These are phyloP conservation scores for Hipparchia semele DNA, from an alignment of 2,888 invertebrate genomes.

Conservation along the genomic window DNA sequence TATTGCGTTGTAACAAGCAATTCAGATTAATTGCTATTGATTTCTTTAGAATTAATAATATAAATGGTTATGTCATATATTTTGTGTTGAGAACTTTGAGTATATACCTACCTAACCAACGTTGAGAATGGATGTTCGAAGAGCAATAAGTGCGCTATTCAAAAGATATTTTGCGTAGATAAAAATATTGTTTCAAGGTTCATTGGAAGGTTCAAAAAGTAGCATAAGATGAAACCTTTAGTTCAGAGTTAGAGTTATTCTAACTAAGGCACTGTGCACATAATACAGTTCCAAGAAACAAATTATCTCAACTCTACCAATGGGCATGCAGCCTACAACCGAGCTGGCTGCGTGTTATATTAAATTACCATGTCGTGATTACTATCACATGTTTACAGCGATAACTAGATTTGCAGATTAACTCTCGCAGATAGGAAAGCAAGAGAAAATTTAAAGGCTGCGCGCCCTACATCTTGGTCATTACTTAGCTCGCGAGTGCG, in stretches of 20 bases:
- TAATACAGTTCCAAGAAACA: no score
- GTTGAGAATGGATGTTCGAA: no score
- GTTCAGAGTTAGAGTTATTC: no score
- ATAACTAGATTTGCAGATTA: conserved; percentile 22
- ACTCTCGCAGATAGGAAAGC: conserved; percentile 19
- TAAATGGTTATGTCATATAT: no score
- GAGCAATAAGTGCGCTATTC: not conserved
- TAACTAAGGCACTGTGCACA: no score
- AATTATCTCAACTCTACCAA: not conserved
- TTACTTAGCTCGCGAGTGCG: conserved; percentile 4
- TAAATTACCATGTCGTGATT: conserved; percentile 15
- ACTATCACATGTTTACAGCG: conserved; percentile 19
- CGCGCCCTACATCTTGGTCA: conserved; percentile 1
- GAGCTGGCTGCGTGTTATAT: not conserved
- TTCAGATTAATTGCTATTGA: not conserved
- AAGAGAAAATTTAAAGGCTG: conserved; percentile 11
- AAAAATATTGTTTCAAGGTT: no score
- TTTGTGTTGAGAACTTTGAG: no score
- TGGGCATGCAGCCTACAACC: not conserved
- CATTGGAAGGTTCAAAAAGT: no score
- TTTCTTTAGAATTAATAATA: not conserved
- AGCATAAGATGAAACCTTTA: no score
- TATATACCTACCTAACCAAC: no score
- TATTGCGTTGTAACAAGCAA: not conserved
- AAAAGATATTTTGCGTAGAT: not conserved